Evolutionary conservation across 2,113 vertebrate species (phyloP).

Genomic region (Acrocephalus arundinaceus): DNA sequence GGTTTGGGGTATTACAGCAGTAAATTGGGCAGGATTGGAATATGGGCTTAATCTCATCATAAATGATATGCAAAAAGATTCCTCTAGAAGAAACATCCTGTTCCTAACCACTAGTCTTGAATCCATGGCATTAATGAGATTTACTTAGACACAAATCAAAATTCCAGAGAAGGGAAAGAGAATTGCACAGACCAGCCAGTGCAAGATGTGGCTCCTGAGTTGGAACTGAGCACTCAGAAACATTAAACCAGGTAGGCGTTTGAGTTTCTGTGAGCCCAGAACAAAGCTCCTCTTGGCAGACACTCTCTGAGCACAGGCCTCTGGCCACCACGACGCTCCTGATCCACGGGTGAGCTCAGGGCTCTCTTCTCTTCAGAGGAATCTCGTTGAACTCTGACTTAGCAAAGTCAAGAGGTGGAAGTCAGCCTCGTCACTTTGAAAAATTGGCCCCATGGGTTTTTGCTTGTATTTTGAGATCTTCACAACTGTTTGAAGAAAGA

Average conservation of each 20-base stretch:
- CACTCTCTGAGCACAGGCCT: not conserved
- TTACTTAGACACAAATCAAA: not conserved
- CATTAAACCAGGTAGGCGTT: not conserved
- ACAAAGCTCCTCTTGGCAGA: not conserved
- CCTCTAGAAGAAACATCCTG: not conserved
- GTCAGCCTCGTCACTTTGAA: constrained; percentile 21
- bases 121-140: not conserved
- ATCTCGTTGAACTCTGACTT: constrained; percentile 13
- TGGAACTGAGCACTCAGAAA: not conserved
- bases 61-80: not conserved
- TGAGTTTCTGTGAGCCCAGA: not conserved
- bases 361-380: not conserved
- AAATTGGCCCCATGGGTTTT: constrained; percentile 31
- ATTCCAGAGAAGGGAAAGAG: not conserved
- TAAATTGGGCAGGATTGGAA: not conserved
- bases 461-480: constrained; percentile 24
- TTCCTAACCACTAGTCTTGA: fast-evolving
- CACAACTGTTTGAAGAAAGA: constrained; percentile 28
- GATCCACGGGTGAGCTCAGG: not conserved
- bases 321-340: not conserved
- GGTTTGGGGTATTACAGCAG: not conserved
- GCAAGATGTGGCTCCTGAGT: not conserved
- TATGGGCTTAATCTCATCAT: not conserved
- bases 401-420: constrained; percentile 1
- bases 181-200: not conserved